Percentiles rank a stretch among this genome's conserved stretches.
Evolutionary conservation across 2,113 vertebrate genomes (phyloP).

Genomic region (Cariama cristata): DNA sequence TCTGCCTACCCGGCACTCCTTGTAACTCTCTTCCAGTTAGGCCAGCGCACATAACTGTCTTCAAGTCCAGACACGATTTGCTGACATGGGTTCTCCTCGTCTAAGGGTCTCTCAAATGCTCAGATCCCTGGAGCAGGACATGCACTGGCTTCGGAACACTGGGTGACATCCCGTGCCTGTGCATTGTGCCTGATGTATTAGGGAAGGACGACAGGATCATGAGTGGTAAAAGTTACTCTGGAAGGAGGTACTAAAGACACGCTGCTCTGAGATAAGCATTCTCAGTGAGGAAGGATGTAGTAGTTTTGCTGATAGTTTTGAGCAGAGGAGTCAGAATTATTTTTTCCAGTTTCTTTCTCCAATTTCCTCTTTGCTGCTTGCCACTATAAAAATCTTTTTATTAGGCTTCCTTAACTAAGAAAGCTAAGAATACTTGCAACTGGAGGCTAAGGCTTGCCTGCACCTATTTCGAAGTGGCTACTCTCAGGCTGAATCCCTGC

Average conservation of each 20-base stretch:
- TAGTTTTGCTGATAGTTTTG: not conserved
- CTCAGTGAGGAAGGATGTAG: not conserved
- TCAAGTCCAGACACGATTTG: not conserved
- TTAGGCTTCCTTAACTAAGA: not conserved
- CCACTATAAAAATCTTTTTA: not conserved
- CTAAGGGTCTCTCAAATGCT: accelerated
- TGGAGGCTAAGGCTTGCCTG: not conserved
- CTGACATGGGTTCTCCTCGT: not conserved
- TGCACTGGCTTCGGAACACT: accelerated
- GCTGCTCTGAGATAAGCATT: not conserved
- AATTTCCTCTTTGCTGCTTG: not conserved
- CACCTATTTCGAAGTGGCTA: not conserved
- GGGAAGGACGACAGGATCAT: not conserved
- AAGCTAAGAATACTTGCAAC: not conserved
- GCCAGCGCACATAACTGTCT: too few species aligned
- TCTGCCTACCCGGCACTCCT: not conserved
- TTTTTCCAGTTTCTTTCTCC: not conserved
- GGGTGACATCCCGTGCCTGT: accelerated
- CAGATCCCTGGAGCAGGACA: accelerated
- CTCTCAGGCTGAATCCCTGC: not conserved
- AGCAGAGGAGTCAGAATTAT: not conserved
- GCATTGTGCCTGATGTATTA: not conserved
- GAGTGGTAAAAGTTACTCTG: not conserved
- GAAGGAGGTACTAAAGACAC: not conserved
- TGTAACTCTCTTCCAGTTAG: not conserved